These are phyloP conservation scores for Sternotherus odoratus DNA, from an alignment of 2,797 vertebrate genomes.

Conservation along the genomic window DNA sequence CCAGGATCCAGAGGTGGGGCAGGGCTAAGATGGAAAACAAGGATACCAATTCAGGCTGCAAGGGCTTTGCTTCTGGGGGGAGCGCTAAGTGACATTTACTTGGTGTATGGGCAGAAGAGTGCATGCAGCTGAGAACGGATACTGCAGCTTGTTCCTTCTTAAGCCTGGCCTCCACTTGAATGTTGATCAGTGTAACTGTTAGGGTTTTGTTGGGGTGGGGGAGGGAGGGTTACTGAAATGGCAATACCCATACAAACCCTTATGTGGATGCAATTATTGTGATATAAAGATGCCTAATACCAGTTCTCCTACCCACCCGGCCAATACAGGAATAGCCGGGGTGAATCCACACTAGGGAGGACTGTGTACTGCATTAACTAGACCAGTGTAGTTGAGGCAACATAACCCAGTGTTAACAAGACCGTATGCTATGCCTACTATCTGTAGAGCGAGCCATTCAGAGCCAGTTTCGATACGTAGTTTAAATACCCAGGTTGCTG, in stretches of 20 bases:
- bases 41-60: background rate
- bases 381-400: background rate
- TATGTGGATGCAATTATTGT: background rate
- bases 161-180: background rate
- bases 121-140: background rate
- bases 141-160: background rate
- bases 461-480: background rate
- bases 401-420: fast-evolving
- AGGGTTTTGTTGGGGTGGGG: too few species aligned
- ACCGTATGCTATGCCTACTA: background rate
- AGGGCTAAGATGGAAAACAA: background rate
- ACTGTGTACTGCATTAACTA: background rate
- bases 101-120: background rate
- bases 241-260: too few species aligned
- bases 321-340: background rate
- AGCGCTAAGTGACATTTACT: background rate
- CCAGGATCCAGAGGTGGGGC: background rate
- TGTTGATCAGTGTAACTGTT: too few species aligned
- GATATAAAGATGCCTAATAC: background rate
- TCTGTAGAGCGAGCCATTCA: fast-evolving
- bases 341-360: background rate
- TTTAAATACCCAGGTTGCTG: background rate
- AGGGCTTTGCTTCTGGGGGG: background rate
- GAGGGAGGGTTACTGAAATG: too few species aligned
- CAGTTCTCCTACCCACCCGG: background rate